Conservation (phyloP, 2,888 invertebrate genomes). For the Drosophila atripex region DNA sequence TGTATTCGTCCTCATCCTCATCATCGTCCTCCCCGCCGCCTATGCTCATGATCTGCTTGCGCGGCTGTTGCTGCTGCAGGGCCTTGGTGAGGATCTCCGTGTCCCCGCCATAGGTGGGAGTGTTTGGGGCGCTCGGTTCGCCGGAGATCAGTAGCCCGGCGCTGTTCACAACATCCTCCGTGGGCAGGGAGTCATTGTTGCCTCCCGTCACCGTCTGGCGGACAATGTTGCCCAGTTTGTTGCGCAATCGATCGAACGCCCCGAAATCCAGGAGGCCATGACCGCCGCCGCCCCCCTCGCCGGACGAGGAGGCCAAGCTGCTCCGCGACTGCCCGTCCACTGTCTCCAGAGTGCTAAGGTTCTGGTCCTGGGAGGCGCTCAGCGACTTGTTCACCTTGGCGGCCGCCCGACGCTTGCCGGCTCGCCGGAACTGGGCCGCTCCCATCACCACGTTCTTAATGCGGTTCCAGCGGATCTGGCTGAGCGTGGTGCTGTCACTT, state of each 20-base stretch:
- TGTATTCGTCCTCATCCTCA: constrained; percentile 41
- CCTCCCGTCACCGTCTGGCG: constrained; percentile 84
- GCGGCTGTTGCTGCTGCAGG: constrained; percentile 54
- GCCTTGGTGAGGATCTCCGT: constrained; percentile 89
- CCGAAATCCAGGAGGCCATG: constrained; percentile 84
- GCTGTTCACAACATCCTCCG: constrained; percentile 82
- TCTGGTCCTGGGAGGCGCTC: constrained; percentile 82
- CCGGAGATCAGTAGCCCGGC: constrained; percentile 86
- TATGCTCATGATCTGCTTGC: constrained; percentile 79
- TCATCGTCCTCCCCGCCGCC: constrained; percentile 68
- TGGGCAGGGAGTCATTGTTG: constrained; percentile 73
- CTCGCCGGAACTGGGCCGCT: constrained; percentile 93
- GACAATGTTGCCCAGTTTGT: constrained; percentile 88
- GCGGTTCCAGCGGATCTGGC: constrained; percentile 96
- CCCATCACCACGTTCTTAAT: constrained; percentile 95
- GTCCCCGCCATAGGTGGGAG: constrained; percentile 91
- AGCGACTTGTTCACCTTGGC: constrained; percentile 83
- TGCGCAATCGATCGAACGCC: constrained; percentile 86
- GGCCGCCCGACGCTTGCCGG: constrained; percentile 87
- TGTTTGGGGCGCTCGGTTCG: constrained; percentile 75
- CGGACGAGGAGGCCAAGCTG: constrained; percentile 82
- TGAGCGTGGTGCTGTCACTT: constrained; percentile 88
- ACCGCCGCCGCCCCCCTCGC: constrained; percentile 49
- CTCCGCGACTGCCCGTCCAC: constrained; percentile 83
- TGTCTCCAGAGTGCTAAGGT: constrained; percentile 82